phyloP scores from a whole-genome alignment of 2,113 vertebrate genomes.

The Podilymbus podiceps region DNA sequence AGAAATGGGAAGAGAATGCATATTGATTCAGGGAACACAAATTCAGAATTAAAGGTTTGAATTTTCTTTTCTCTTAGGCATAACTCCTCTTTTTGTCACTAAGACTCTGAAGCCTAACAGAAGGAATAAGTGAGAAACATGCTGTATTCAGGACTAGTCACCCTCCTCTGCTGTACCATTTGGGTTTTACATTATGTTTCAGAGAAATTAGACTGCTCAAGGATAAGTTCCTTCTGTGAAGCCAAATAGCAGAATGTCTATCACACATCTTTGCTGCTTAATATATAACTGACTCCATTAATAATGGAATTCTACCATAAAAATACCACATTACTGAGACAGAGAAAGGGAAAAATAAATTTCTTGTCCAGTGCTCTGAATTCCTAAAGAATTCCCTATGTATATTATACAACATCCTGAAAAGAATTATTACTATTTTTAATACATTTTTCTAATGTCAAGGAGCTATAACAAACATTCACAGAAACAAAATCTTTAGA shows the following conservation, averaged over 20 bases:
- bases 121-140: neutral
- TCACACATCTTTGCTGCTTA: neutral
- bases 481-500: neutral
- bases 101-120: neutral
- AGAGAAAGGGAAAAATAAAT: neutral
- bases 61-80: neutral
- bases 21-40: neutral
- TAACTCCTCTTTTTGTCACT: neutral
- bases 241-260: neutral
- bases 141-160: neutral
- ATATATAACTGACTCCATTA: neutral
- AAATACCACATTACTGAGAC: neutral
- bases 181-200: neutral
- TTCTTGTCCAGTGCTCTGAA: neutral
- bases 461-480: neutral
- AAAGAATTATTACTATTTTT: neutral
- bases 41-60: neutral
- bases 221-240: neutral
- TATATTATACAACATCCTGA: neutral
- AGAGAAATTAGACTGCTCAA: neutral
- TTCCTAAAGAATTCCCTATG: neutral
- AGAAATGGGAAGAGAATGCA: neutral
- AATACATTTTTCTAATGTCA: neutral
- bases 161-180: neutral
- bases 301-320: neutral